A percentile compares a stretch with the other conserved stretches of the same genome.
phyloP scores from a whole-genome alignment of 1,140 invertebrate genomes.

The Drosophila pruinosa region DNA sequence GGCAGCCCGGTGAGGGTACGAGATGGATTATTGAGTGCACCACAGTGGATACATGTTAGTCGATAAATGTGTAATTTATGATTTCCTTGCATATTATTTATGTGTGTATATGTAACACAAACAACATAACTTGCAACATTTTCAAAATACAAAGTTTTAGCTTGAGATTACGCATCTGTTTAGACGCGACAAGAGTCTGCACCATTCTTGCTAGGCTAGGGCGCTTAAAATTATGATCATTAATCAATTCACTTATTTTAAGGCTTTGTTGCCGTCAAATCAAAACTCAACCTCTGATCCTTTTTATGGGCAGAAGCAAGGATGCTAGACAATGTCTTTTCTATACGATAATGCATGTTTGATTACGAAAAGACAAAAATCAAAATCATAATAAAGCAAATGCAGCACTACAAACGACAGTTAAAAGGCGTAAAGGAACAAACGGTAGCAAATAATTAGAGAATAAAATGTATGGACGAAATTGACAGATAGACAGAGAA shows the following conservation, averaged over 20 bases:
- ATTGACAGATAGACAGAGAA: slow-evolving; percentile 49
- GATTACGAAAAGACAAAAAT: neutral
- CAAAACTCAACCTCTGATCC: slow-evolving; percentile 2
- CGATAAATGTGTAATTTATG: slow-evolving; percentile 33
- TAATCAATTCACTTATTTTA: slow-evolving; percentile 24
- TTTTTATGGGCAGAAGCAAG: neutral
- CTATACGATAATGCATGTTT: slow-evolving; percentile 4
- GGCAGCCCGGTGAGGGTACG: neutral
- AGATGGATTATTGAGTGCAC: neutral
- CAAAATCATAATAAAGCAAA: slow-evolving; percentile 20
- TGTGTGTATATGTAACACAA: slow-evolving; percentile 16
- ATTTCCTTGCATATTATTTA: slow-evolving; percentile 35
- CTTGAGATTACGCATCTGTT: slow-evolving; percentile 50
- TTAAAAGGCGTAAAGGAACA: slow-evolving; percentile 38
- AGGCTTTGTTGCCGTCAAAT: slow-evolving; percentile 5
- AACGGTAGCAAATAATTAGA: slow-evolving; percentile 70
- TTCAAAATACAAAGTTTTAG: slow-evolving; percentile 20
- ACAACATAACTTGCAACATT: slow-evolving; percentile 16
- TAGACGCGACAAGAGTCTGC: slow-evolving; percentile 13
- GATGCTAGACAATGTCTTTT: slow-evolving; percentile 4
- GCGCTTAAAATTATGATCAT: slow-evolving; percentile 19
- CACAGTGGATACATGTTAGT: slow-evolving; percentile 1
- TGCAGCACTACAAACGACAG: slow-evolving; percentile 24
- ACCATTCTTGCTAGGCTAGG: slow-evolving; percentile 37
- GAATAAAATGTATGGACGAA: slow-evolving; percentile 57